Base-by-base conservation (phyloP, 1,140 invertebrate species). In the Eueides isabella region DNA sequence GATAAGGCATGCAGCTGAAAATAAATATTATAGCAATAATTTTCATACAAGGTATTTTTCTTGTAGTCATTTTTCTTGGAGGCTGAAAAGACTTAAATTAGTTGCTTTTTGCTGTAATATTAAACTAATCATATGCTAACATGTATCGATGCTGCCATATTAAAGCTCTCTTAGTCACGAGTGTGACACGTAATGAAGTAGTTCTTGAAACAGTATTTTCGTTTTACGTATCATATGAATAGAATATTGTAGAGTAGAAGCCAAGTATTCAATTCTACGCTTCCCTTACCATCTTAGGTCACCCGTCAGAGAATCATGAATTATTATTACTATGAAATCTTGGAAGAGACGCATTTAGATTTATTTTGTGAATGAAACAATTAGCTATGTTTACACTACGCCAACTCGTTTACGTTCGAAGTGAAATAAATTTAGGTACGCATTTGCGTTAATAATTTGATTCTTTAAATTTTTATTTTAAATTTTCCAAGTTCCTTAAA, bases 191-290 rank as follows among this genome's bases (percentile, higher is more conserved):
- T 26, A 74, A 68, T 74, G 31, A 73, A 44, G 26, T n/a, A 62
- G 38, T 74, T 74, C 72, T 67, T 68, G 72, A 74, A 74, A 74
- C 67, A 12, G 35, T 67, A 61, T 61, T 61, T 30, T 12, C 31
- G 30, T 31, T 71, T 23, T 66, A 67, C 44, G 63, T 23, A 44
- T 67, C 66, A 68, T 66, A 33, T 44, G 11, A 74, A 74, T 63
- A 61, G 65, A 67, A 67, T 29, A 48, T 74, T 64, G 72, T 68
- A n/a, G 19, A 26, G 26, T 44, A 23, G 38, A 31, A n/a, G 72
- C 72, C 72, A 74, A 74, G 72, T 55, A 68, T 63, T 74, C 66
- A 31, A 61, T 16, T 23, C 61, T 33, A 44, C 55, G 61, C 68
- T 74, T 74, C 66, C 61, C 38, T 35, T 35, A 63, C 61, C 35